phyloP scores from a whole-genome alignment of 2,888 invertebrate species.

The Spisula solida region DNA sequence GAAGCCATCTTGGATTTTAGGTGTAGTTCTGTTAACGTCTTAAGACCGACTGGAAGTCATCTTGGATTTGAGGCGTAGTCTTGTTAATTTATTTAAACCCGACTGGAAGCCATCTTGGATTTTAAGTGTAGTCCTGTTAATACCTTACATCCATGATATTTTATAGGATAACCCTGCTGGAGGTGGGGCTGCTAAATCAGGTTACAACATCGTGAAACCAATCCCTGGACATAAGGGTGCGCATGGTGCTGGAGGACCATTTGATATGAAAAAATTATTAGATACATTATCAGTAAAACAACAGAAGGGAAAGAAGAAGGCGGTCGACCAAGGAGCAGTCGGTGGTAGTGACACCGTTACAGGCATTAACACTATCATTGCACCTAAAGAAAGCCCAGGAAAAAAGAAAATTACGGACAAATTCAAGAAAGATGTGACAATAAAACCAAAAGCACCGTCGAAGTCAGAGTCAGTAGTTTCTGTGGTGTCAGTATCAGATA shows the following conservation, averaged over 20 bases:
- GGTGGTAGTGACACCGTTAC: constrained; percentile 1
- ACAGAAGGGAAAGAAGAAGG: constrained; percentile 31
- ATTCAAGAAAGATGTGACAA: constrained; percentile 54
- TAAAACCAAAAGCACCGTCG: constrained; percentile 29
- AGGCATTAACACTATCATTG: constrained; percentile 55
- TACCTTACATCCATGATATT: too few species aligned
- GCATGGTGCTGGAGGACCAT: constrained; percentile 48
- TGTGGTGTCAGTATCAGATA: constrained; percentile 58
- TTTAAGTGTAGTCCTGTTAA: too few species aligned
- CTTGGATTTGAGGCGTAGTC: too few species aligned
- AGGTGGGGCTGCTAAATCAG: constrained; percentile 29
- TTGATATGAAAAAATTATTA: constrained; percentile 63
- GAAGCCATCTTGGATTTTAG: too few species aligned
- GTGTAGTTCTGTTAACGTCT: too few species aligned
- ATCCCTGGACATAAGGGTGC: constrained; percentile 26
- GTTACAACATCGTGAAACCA: constrained; percentile 36
- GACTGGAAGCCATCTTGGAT: too few species aligned
- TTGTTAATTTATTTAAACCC: too few species aligned
- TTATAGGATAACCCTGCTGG: neutral
- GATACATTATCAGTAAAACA: constrained; percentile 60
- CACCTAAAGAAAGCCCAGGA: constrained; percentile 29
- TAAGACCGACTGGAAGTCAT: too few species aligned
- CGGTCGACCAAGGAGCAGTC: neutral
- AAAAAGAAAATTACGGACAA: constrained; percentile 33
- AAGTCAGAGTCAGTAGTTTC: constrained; percentile 41